These are phyloP conservation scores for Sapajus apella DNA, from an alignment of 2,113 vertebrate species.

Conservation along the genomic window DNA sequence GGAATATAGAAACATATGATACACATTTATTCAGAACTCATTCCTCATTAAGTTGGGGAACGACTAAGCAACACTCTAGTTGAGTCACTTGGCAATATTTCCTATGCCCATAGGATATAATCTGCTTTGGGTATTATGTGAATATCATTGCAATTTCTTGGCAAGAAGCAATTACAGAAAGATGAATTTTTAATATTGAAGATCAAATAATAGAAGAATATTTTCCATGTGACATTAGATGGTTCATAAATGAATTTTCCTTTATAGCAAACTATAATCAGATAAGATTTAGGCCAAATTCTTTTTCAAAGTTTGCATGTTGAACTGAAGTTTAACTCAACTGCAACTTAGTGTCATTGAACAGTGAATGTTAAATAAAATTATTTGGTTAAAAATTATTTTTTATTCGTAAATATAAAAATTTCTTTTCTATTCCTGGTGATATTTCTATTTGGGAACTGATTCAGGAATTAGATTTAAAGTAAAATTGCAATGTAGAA, in stretches of 20 bases:
- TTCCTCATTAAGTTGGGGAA: not conserved
- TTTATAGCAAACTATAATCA: not conserved
- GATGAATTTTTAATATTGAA: constrained; percentile 45
- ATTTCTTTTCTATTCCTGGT: not conserved
- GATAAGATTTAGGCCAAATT: not conserved
- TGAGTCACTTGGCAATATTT: not conserved
- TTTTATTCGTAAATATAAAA: not conserved
- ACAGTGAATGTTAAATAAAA: not conserved
- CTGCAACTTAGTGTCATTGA: not conserved
- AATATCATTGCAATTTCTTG: not conserved
- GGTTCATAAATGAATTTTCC: not conserved
- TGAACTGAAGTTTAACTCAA: not conserved
- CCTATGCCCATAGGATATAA: not conserved
- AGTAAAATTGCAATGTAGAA: not conserved
- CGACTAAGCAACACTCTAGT: not conserved
- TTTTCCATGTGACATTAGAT: not conserved
- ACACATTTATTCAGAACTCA: not conserved
- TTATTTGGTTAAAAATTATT: not conserved
- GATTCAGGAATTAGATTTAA: not conserved
- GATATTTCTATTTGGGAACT: not conserved
- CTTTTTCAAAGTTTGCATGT: not conserved
- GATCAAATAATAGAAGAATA: not conserved
- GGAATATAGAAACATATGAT: not conserved
- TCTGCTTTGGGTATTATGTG: not conserved
- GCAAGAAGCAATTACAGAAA: not conserved